Base-by-base conservation (phyloP, 2,888 invertebrate species). In the Drosophila phalerata region DNA sequence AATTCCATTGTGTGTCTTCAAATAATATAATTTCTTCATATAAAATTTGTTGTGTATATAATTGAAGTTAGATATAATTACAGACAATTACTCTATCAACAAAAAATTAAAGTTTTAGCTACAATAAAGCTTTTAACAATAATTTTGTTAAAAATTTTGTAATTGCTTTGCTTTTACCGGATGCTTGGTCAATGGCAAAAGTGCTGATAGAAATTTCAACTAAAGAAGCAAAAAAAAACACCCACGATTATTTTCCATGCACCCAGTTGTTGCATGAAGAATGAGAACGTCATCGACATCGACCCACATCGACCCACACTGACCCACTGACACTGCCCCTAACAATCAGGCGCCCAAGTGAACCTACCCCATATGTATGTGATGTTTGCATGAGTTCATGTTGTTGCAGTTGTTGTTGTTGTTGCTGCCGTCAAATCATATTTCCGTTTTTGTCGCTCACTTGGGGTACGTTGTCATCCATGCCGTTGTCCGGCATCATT, bases 391-490 rank as follows among this genome's bases (percentile, higher is more conserved):
- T 22, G 19, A 25, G 32, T 32, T 49, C 11, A 38, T 45, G 62
- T 49, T 60, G 51, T 43, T 63, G 52, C 37, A 51, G 45, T 38
- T 51, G 51, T 38, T 60, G 42, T 17, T 48, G 60, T 32, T 43
- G 49, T 42, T 60, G 69, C 61, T 60, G 69, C 61, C 55, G 64
- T 64, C 83, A 81, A 87, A 85, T 87, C 87, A 87, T 84, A 85
- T 88, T 85, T 85, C 85, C 85, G 89, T 76, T 84, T 64, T 66
- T 77, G 79, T 71, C 80, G 53, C 66, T 75, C 67, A 63, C 52
- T 62, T 67, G 65, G 55, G 72, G 58, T 67, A 55, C 58, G 51
- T 52, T 51, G 52, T 58, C 62, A 42, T 28, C 42, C 56, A 13
- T 42, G 19, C 42, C 69, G 43, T 42, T 65, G 64, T 61, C 64